A percentile compares a stretch with the other conserved stretches of the same genome.
Evolutionary conservation across 2,113 vertebrate genomes (phyloP).

Genomic region (Gallinago paraguaiae): DNA sequence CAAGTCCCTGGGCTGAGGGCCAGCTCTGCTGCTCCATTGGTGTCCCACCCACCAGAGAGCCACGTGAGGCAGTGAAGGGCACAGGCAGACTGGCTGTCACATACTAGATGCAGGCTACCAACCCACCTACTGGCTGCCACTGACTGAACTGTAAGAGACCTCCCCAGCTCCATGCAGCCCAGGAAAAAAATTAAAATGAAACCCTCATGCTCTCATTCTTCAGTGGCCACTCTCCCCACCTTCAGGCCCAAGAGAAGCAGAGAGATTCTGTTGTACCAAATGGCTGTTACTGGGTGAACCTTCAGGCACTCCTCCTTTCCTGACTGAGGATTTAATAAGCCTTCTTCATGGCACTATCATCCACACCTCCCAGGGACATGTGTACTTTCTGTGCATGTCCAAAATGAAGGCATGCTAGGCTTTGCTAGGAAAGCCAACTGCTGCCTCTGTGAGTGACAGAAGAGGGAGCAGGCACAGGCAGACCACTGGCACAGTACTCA

Average conservation of each 20-base stretch:
- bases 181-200: background rate
- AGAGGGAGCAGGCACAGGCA: background rate
- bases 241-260: background rate
- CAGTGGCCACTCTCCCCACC: background rate
- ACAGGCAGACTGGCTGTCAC: background rate
- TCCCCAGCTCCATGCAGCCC: background rate
- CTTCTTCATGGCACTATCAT: background rate
- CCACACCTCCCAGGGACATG: background rate
- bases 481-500: constrained; percentile 43
- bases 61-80: background rate
- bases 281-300: background rate
- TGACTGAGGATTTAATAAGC: background rate
- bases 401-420: background rate
- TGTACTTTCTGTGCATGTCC: background rate
- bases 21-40: background rate
- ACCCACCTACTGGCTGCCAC: background rate
- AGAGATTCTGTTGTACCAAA: background rate
- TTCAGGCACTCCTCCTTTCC: background rate
- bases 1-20: background rate
- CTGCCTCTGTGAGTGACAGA: background rate
- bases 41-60: background rate
- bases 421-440: background rate
- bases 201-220: background rate
- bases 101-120: background rate
- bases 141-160: background rate